A percentile compares a stretch with the other conserved stretches of the same genome.
Conservation (phyloP, 2,797 vertebrate genomes). For the Catharus ustulatus region DNA sequence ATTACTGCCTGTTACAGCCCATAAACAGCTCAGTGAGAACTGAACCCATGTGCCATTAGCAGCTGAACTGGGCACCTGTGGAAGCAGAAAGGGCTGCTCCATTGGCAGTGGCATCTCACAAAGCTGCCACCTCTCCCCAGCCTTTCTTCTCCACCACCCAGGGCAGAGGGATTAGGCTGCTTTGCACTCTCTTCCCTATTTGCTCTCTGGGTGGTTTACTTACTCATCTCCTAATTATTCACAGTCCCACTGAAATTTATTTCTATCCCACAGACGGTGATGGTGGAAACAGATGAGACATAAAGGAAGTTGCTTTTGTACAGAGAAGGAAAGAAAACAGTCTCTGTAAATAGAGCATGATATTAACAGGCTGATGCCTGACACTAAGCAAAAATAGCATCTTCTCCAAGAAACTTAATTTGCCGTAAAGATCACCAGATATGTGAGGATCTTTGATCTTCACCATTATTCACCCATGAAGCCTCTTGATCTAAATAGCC, state of each 20-base stretch:
- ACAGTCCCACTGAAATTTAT: neutral
- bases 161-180: neutral
- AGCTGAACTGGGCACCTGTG: neutral
- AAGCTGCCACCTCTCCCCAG: neutral
- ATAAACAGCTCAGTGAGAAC: neutral
- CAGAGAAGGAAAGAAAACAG: neutral
- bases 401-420: constrained; percentile 25
- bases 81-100: neutral
- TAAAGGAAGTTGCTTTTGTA: constrained; percentile 42
- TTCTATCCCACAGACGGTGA: neutral
- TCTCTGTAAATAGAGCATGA: neutral
- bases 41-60: neutral
- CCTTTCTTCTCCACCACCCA: neutral
- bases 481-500: neutral
- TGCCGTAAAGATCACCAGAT: neutral
- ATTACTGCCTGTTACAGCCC: constrained; percentile 29
- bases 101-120: fast-evolving
- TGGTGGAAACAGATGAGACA: constrained; percentile 46
- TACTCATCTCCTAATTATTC: neutral
- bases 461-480: neutral
- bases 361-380: neutral
- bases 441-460: neutral
- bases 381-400: constrained; percentile 12
- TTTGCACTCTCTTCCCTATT: neutral
- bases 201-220: neutral